Evolutionary conservation across 2,888 invertebrate genomes (phyloP).

Genomic region (Ichneumoninae sp.): DNA sequence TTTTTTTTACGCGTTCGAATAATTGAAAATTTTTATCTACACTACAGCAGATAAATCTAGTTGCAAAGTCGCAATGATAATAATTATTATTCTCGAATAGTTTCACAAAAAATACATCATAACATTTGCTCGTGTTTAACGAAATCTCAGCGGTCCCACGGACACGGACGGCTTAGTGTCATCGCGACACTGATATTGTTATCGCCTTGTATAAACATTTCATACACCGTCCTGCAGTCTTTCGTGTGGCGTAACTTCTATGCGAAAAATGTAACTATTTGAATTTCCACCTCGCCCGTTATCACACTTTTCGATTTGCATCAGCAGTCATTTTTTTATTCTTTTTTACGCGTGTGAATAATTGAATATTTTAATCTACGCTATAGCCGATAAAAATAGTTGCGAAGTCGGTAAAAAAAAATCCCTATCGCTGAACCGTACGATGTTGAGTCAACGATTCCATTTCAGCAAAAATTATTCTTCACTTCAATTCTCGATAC

Average conservation of each 20-base stretch:
- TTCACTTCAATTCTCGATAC: no score
- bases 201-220: not conserved
- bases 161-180: constrained; percentile 24
- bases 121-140: not conserved
- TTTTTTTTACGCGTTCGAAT: no score
- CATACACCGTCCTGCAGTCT: constrained; percentile 13
- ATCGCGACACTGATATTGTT: not conserved
- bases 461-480: no score
- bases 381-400: no score
- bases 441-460: no score
- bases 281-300: no score
- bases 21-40: no score
- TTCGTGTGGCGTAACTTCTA: constrained; percentile 7
- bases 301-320: no score
- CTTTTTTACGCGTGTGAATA: not conserved
- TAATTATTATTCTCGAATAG: not conserved
- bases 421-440: not conserved
- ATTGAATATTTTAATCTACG: not conserved
- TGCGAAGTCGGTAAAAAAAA: not conserved
- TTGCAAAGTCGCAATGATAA: no score
- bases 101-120: not conserved
- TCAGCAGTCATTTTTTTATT: not conserved
- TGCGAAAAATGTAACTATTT: constrained; percentile 70
- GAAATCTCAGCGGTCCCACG: not conserved
- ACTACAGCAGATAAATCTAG: no score